Percentiles rank a stretch among this genome's conserved stretches.
Conservation (phyloP, 2,888 invertebrate genomes). For the Bembecia ichneumoniformis region DNA sequence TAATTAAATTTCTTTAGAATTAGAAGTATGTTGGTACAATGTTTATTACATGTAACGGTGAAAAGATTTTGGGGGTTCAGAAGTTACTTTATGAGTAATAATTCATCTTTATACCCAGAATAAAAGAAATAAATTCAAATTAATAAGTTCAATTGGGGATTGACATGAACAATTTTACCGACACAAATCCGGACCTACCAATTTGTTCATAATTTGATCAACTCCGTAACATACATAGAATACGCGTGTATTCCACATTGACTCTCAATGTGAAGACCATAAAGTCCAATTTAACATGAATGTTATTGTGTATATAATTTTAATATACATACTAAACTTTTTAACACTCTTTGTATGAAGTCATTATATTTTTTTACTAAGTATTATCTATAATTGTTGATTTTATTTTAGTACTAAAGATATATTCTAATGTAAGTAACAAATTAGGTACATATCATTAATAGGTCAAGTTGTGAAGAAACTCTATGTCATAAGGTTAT, state of each 20-base stretch:
- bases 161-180: constrained; percentile 47
- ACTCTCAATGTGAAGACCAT: too few relatives aligned
- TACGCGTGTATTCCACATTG: too few relatives aligned
- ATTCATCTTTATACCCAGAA: constrained; percentile 38
- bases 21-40: too few relatives aligned
- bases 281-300: too few relatives aligned
- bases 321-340: too few relatives aligned
- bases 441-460: constrained; percentile 5
- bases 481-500: constrained; percentile 7
- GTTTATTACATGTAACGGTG: too few relatives aligned
- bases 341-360: too few relatives aligned
- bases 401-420: too few relatives aligned
- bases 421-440: background rate
- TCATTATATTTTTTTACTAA: too few relatives aligned
- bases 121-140: constrained; percentile 41
- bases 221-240: constrained; percentile 1
- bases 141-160: constrained; percentile 62
- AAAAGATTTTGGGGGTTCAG: background rate
- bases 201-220: constrained; percentile 36
- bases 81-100: constrained; percentile 26
- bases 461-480: constrained; percentile 2
- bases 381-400: too few relatives aligned
- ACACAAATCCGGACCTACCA: constrained; percentile 38
- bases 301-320: too few relatives aligned
- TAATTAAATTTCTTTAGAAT: too few relatives aligned